Base-by-base conservation (phyloP, 1,140 invertebrate genomes). In the Leptinotarsa texana region DNA sequence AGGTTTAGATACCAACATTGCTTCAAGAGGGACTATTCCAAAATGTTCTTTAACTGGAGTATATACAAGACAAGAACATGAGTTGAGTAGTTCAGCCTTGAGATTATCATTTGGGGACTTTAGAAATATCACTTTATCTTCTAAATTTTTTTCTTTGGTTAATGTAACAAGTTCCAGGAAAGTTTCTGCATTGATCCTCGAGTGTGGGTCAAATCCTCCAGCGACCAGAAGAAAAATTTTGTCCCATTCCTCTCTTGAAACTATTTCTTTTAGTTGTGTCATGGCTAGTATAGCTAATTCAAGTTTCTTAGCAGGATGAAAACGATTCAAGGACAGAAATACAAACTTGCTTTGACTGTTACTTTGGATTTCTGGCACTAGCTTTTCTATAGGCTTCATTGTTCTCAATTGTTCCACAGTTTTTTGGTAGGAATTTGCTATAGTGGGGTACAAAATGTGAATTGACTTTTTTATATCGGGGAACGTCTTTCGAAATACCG, bases 11-110 rank as follows among this genome's bases (percentile, higher is more conserved):
- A 93, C 91, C 83, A 95, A 96, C 98, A 99, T 99, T 1, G 98
- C 97, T 89, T 99, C 98, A 69, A 99, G 86, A 2, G 98, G 98
- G 8, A 99, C 98, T 83, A 99, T 99, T 5, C 98, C 98, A 90
- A 99, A 99, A 88, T 99, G 98, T 85, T 99, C 98, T 84, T 95
- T 96, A 0, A 92, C 90, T 4, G 98, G 98, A 21, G 98, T 99
- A 79, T 99, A 99, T 17, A 99, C 81, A 4, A 99, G 86, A 82
- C 93, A 92, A 78, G 91, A 88, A 82, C 93, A 92, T 73, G 91
- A 84, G 66, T 91, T 87, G 4, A 99, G 86, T 18, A 99, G 85
- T 4, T 92, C 88, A 27, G 94, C 89, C 87, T 99, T 99, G 62
- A 93, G 89, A 69, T 90, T 87, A 85, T 98, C 96, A 77, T 90